Evolutionary conservation across 92 coral and sea anemone genomes (phyloP), one percentile per base, ranked within the genome.

Genomic region (Siderastrea siderea): DNA sequence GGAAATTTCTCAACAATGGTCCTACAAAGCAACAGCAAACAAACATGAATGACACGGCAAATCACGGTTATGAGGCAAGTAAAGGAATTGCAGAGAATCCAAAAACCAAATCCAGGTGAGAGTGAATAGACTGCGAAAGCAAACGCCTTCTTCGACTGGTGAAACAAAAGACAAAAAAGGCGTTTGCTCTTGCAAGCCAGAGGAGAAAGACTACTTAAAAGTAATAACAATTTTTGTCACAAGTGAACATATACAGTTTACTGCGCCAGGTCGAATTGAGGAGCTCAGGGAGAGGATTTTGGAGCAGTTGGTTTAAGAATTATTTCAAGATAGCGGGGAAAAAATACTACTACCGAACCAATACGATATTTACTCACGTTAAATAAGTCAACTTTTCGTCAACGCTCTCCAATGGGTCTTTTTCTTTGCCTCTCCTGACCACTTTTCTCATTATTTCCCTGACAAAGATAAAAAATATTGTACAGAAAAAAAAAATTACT

Each of bases 371-470:
- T 14, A 74, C 80, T 73, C 3, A 84, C 87, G 73, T 61, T 43
- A 72, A 17, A 63, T 6, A 17, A 17, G 72, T 44, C 80, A 73
- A 51, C n/a, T 73, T 74, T 47, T 84, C 81, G 47, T 84, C 79
- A 9, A 73, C 71, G 43, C 60, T 13, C 14, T 73, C 80, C 74
- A 43, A 64, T 3, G 81, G 80, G 10, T 74, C 80, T 12, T 46
- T 74, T 10, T 73, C 87, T 46, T 84, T 73, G 13, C 53, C 64
- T 74, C 53, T 73, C 52, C 63, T 73, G 53, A 84, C 80, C 6
- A 84, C 87, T 51, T 84, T 84, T 15, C 79, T 84, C 87, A 84
- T 84, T 0, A 84, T 43, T 54, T 61, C 53, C 72, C 87, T 84
- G 9, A 11, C 7, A 14, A 77, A 11, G 3, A 44, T 8, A 71